These are phyloP conservation scores for Cephus spinipes DNA, from an alignment of 2,888 invertebrate species.

Conservation along the genomic window DNA sequence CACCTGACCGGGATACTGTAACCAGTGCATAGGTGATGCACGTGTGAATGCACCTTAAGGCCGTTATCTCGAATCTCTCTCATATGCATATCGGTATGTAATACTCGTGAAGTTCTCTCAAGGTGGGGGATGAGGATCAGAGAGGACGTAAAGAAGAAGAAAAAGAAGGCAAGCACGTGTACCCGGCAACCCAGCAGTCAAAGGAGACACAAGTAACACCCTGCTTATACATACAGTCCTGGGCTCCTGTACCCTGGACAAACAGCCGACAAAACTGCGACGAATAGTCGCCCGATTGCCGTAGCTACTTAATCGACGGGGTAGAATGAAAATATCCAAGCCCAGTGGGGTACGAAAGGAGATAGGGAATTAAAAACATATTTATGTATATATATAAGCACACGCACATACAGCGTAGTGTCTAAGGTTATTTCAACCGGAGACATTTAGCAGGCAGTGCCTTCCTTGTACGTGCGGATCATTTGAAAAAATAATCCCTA, in stretches of 20 bases:
- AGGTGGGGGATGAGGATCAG: background rate
- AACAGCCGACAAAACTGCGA: conserved; percentile 1
- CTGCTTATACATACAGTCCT: background rate
- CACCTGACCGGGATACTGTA: background rate
- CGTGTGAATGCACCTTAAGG: conserved; percentile 20
- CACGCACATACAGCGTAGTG: background rate
- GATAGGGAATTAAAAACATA: background rate
- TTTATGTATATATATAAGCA: no score
- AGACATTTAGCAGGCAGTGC: conserved; percentile 41
- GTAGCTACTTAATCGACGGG: background rate
- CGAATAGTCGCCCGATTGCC: background rate
- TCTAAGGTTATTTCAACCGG: background rate
- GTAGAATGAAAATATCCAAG: background rate
- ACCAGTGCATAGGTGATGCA: background rate
- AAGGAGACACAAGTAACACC: background rate
- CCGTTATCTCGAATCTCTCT: conserved; percentile 21
- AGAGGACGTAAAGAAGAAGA: background rate
- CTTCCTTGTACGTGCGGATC: conserved; percentile 26
- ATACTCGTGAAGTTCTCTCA: conserved; percentile 12
- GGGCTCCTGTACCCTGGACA: background rate
- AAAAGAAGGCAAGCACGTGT: background rate
- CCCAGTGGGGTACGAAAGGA: background rate
- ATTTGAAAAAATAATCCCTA: conserved; percentile 49
- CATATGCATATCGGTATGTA: conserved; percentile 26
- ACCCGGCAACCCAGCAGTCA: background rate